phyloP scores from a whole-genome alignment of 2,888 invertebrate genomes.

The Stramonita haemastoma region DNA sequence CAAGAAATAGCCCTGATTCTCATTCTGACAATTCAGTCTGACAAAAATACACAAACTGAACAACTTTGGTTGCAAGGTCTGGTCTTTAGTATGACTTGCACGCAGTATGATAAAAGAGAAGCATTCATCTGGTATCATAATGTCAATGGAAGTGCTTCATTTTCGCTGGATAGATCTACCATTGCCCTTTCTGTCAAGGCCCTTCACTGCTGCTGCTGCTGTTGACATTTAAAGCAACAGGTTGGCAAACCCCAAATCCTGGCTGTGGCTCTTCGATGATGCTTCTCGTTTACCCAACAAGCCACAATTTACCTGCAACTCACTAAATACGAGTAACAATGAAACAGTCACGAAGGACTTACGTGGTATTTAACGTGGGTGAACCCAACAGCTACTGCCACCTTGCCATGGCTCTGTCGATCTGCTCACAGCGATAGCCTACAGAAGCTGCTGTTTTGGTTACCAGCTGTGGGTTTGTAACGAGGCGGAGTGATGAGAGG shows the following conservation, averaged over 20 bases:
- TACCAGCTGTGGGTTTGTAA: background rate
- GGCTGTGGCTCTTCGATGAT: background rate
- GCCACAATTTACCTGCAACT: background rate
- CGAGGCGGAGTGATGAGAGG: background rate
- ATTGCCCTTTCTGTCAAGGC: constrained; percentile 3
- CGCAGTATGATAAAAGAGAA: too few relatives aligned
- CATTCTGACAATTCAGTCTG: background rate
- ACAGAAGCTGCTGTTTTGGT: constrained; percentile 4
- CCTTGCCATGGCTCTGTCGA: constrained; percentile 1
- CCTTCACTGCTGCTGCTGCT: background rate
- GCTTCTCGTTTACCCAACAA: too few relatives aligned
- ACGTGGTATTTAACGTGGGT: constrained; percentile 20
- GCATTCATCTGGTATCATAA: too few relatives aligned
- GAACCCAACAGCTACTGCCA: background rate
- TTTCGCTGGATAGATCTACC: background rate
- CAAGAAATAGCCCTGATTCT: too few relatives aligned
- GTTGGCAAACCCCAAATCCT: background rate
- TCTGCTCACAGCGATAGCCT: background rate
- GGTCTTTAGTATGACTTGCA: background rate
- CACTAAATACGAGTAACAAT: background rate
- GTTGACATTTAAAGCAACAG: background rate
- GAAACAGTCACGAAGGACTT: background rate
- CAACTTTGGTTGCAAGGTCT: background rate
- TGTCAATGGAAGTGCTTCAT: too few relatives aligned
- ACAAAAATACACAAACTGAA: constrained; percentile 24